Conservation (phyloP, 2,888 invertebrate genomes). For the Monoplex corrugatus region DNA sequence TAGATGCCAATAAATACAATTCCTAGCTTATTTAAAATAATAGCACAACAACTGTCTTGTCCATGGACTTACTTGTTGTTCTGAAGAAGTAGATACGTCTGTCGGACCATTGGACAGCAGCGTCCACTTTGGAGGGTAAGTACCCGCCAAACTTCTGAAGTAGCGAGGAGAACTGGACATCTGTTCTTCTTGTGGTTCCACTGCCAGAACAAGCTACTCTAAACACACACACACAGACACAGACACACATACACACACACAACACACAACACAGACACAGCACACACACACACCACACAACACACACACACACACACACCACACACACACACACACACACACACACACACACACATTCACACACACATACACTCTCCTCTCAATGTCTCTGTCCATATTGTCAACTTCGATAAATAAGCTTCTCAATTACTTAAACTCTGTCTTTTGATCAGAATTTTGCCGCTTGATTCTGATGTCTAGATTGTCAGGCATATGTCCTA, state of each 20-base stretch:
- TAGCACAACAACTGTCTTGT: neutral
- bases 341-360: too few species aligned
- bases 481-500: too few species aligned
- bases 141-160: slow-evolving; percentile 40
- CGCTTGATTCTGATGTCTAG: too few species aligned
- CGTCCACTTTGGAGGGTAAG: slow-evolving; percentile 48
- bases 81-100: slow-evolving; percentile 52
- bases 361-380: too few species aligned
- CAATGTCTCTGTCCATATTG: too few species aligned
- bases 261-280: neutral
- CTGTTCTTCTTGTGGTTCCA: slow-evolving; percentile 41
- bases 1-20: too few species aligned
- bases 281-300: too few species aligned
- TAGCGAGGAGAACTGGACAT: slow-evolving; percentile 38
- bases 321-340: neutral
- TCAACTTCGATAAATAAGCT: too few species aligned
- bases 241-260: neutral
- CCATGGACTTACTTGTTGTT: slow-evolving; percentile 42
- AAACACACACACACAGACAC: neutral
- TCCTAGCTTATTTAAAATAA: neutral
- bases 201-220: slow-evolving; percentile 46
- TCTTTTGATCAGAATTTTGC: too few species aligned
- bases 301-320: neutral
- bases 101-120: slow-evolving; percentile 52
- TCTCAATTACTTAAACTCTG: too few species aligned